Base-by-base conservation (phyloP, 2,888 invertebrate genomes). In the Tenthredo distinguenda region DNA sequence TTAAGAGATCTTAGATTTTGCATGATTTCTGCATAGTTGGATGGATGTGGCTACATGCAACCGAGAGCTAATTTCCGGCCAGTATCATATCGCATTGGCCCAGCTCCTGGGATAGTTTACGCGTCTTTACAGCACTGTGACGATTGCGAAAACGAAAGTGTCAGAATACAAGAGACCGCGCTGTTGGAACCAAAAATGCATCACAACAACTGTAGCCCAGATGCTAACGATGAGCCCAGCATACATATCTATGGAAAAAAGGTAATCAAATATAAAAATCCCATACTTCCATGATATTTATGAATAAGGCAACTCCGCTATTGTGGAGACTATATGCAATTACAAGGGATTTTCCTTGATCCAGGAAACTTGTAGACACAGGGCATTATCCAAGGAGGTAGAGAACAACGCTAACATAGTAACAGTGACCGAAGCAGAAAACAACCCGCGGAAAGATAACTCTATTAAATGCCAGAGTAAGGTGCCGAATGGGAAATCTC, bases 41-140 rank as follows among this genome's bases (percentile, higher is more conserved):
- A 93, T 83, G 90, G 90, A 85, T 91, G 91, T 86, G 93, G 92
- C 34, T 93, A 93, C 87, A 91, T 93, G 91, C 93, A 92, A 86
- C 93, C 93, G 0, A 90, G 90, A 71, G 86, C 91, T 47, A 90
- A 91, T 74, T 90, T 91, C 87, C 90, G 90, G n/a, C 88, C 91
- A 18, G 88, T 90, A n/a, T 90, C 89, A 31, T 91, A 91, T 84
- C 90, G 90, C 4, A 89, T 91, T 65, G 90, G 90, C 12, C 89
- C 90, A 40, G 89, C 90, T 4, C 89, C 91, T 2, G 90, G 90
- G 6, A 88, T 91, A 81, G 90, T 90, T 18, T 91, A 91, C 87
- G 90, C 91, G 0, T 89, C 91, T 7, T 82, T 91, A 84, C 89
- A 87, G 31, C 90, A 90, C 84, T 86, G 86, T n/a, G 88, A 87